Base-by-base conservation (phyloP, 2,113 vertebrate species). In the Sorex fumeus region DNA sequence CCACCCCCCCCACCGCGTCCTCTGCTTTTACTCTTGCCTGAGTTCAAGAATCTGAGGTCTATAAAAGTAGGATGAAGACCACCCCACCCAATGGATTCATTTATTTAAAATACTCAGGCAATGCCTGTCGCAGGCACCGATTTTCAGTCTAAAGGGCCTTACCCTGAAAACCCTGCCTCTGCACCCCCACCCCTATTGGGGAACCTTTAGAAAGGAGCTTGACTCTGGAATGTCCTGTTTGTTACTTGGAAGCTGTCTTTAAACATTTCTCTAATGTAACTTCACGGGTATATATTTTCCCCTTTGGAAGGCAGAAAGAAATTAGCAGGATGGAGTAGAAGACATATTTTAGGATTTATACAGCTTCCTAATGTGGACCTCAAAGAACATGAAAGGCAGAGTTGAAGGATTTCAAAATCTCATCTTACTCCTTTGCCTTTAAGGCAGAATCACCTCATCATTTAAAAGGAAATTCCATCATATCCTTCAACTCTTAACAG, bases 321-420 rank as follows among this genome's bases (percentile, higher is more conserved):
- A 83, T 43, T 27, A 85, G 66, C 66, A 89, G 62, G 76, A 85
- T 69, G 11, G 95, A 76, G 67, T 57, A 45, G 60, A n/a, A 13
- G 45, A 75, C 40, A 10, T 76, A 53, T 69, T 69, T 83, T 72
- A 90, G 71, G 90, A 79, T 88, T 66, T 79, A 53, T 47, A 67
- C 18, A 70, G 70, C 57, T 88, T 90, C 36, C 43, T 79, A 79
- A 86, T 16, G 15, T 47, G 36, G 60, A 36, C 62, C 40, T 83
- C 78, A 64, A 62, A 47, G 32, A 91, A 19, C n/a, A 21, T 43
- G 60, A 88, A 70, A 76, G 60, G 13, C 45, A 40, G 3, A 72
- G 79, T 30, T 28, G 76, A 95, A 93, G 71, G 79, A 85, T 94
- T 96, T 90, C 10, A 76, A 86, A 93, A 71, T 85, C 72, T 87